Percentiles rank a stretch among this genome's conserved stretches.
Evolutionary conservation across 2,888 invertebrate genomes (phyloP).

Genomic region (Eudasyphora cyanicolor): DNA sequence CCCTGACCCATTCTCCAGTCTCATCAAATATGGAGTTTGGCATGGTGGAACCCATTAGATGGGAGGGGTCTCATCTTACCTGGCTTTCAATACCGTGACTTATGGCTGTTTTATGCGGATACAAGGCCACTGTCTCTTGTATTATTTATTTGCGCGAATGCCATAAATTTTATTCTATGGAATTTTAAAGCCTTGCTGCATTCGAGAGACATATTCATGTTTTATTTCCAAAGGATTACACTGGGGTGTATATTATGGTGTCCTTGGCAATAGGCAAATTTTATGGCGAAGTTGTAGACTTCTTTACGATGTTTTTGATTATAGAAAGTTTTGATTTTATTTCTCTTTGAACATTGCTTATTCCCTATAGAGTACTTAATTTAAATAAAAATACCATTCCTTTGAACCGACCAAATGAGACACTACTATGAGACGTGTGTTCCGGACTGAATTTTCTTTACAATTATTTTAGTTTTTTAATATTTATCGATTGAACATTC

Average conservation of each 20-base stretch:
- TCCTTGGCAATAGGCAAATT: not conserved
- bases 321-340: not conserved
- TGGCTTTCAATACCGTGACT: constrained; percentile 3
- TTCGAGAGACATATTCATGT: not conserved
- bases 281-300: not conserved
- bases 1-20: not conserved
- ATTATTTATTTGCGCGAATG: constrained; percentile 13
- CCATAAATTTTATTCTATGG: constrained; percentile 11
- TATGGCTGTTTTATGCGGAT: not conserved
- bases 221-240: constrained; percentile 12
- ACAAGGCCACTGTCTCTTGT: not conserved
- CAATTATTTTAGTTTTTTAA: no score
- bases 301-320: not conserved
- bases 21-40: not conserved
- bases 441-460: no score
- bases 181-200: not conserved
- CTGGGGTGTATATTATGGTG: not conserved
- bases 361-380: not conserved
- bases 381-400: no score
- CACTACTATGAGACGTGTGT: no score
- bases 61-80: not conserved
- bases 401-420: no score
- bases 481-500: no score
- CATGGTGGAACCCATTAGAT: not conserved
- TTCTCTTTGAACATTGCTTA: not conserved